Conservation (phyloP, 2,797 vertebrate genomes). For the Champsocephalus esox region DNA sequence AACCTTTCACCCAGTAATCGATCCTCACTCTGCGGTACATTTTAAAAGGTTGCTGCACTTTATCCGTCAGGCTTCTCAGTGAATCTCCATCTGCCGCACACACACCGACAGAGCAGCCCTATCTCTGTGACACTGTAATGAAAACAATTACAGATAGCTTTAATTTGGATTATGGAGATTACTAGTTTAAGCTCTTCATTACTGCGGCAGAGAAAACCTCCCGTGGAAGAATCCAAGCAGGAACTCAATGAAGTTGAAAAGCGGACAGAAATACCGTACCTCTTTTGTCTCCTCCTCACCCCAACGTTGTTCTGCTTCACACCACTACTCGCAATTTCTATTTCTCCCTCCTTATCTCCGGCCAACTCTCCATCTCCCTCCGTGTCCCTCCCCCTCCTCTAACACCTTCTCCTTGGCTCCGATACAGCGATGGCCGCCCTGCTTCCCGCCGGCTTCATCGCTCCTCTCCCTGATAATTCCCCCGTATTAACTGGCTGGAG, state of each 20-base stretch:
- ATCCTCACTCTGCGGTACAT: too few species aligned
- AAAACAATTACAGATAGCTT: constrained; percentile 64
- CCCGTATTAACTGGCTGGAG: constrained; percentile 88
- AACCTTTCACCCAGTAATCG: too few species aligned
- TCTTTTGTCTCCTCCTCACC: constrained; percentile 47
- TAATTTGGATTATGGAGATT: constrained; percentile 67
- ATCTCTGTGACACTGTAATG: constrained; percentile 41
- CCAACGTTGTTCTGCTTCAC: constrained; percentile 35
- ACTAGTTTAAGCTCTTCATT: constrained; percentile 65
- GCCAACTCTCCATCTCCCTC: constrained; percentile 37
- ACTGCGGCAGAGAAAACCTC: constrained; percentile 35
- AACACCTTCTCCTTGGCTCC: constrained; percentile 34
- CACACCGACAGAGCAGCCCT: constrained; percentile 6
- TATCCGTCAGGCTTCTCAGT: background rate
- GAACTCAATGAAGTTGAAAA: constrained; percentile 28
- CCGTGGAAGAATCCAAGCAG: constrained; percentile 4
- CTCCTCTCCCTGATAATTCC: constrained; percentile 86
- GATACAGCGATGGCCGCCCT: constrained; percentile 54
- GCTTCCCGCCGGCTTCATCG: constrained; percentile 80
- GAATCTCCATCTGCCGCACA: constrained; percentile 12
- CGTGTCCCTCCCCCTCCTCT: constrained; percentile 41
- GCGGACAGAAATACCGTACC: constrained; percentile 31
- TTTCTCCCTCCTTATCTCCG: constrained; percentile 38
- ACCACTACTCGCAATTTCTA: constrained; percentile 30
- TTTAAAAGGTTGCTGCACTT: too few species aligned